Conservation (phyloP, 2,113 vertebrate genomes). For the Leptocoma aspasia region DNA sequence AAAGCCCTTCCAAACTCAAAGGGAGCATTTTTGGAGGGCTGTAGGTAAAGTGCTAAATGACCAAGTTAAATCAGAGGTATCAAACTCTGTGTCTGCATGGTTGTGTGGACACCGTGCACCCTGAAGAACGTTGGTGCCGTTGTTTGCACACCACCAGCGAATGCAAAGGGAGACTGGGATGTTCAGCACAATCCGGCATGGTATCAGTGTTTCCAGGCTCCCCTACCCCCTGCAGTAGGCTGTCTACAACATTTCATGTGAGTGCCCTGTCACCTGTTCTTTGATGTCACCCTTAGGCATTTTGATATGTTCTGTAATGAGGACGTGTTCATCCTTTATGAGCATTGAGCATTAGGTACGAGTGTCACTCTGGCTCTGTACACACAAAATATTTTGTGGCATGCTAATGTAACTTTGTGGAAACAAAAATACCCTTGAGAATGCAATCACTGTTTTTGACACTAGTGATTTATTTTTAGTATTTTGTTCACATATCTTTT, state of each 20-base stretch:
- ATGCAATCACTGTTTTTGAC: not conserved
- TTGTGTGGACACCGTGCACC: rapidly evolving
- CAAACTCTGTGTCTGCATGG: not conserved
- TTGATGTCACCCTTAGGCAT: not conserved
- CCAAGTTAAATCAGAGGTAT: not conserved
- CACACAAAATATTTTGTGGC: not conserved
- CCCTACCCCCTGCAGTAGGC: not conserved
- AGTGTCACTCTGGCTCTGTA: not conserved
- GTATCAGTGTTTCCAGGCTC: not conserved
- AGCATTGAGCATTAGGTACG: not conserved
- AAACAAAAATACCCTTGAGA: not conserved
- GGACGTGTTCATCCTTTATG: not conserved
- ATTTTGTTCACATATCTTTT: not conserved
- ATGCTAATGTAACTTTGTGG: not conserved
- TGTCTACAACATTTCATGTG: not conserved
- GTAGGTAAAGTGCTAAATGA: not conserved
- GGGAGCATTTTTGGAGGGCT: not conserved
- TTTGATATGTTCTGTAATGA: not conserved
- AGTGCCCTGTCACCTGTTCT: not conserved
- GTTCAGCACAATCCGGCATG: not conserved
- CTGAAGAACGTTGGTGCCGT: not conserved
- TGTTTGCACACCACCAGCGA: not conserved
- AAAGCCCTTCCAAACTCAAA: not conserved
- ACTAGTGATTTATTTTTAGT: not conserved
- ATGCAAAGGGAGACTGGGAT: not conserved